Base-by-base conservation (phyloP, 1,140 invertebrate species). In the Apis dorsata region DNA sequence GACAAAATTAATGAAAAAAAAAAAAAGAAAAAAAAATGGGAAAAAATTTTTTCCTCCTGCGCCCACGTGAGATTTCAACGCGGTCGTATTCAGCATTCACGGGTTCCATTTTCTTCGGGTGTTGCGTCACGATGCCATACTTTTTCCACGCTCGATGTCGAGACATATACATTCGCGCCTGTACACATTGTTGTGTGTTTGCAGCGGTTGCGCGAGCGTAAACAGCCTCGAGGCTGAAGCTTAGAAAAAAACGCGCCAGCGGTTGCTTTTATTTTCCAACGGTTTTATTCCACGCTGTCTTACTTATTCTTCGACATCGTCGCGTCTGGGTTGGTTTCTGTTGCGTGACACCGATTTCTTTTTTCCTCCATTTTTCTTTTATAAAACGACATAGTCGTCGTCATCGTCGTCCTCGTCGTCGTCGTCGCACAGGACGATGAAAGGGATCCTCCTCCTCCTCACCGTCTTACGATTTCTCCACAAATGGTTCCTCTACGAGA, bases 151-250 rank as follows among this genome's bases (percentile, higher is more conserved):
- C 24, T 63, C 19, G 34, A 44, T 44, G 34, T 7, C 34, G 34
- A 44, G 34, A 68, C 13, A 13, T 44, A 49, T 24, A 70, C 68
- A 70, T 70, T 70, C 63, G 73, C 21, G 60, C 78, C 57, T 60
- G 34, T 21, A 55, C 55, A 19, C 15, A 65, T 63, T 24, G 53
- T 34, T 44, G 34, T 44, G 34, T 7, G 34, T 44, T 44, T 44
- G 34, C 34, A 44, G 34, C 5, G 34, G 34, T 44, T 7, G 44
- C 63, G 19, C 53, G 34, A 53, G 72, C n/a, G 72, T 83, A 81
- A 86, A 86, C 81, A 71, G 60, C 71, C 69, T 71, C 65, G 60
- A 74, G 86, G 60, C 62, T 74, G 17, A 19, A 66, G 68, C 79
- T 73, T 80, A 81, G 76, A 84, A 84, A 69, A 72, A 84, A 63